Conservation (phyloP, 2,888 invertebrate genomes). For the Acleris holmiana region DNA sequence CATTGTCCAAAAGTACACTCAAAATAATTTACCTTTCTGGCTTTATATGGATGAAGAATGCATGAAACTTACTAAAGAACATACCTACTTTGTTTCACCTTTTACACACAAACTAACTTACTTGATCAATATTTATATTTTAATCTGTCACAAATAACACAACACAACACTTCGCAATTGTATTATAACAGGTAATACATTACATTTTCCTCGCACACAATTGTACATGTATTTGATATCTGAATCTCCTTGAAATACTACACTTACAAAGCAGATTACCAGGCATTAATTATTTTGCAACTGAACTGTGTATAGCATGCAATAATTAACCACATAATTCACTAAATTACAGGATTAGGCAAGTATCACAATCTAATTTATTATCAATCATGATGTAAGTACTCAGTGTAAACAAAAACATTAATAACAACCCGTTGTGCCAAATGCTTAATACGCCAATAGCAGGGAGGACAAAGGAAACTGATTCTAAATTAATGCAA, state of each 20-base stretch:
- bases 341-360: conserved; percentile 17
- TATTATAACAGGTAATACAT: too few species aligned
- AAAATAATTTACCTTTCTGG: too few species aligned
- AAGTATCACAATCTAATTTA: conserved; percentile 3
- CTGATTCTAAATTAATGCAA: conserved; percentile 7
- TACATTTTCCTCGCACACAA: background rate
- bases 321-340: conserved; percentile 23
- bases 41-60: too few species aligned
- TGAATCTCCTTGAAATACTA: conserved; percentile 13
- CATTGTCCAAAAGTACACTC: too few species aligned
- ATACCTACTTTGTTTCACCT: too few species aligned
- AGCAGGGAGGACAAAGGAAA: conserved; percentile 11
- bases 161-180: too few species aligned
- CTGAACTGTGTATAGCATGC: conserved; percentile 25
- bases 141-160: too few species aligned
- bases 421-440: conserved; percentile 19
- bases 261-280: background rate
- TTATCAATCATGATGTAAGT: conserved; percentile 23
- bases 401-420: conserved; percentile 20
- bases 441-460: conserved; percentile 11
- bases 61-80: too few species aligned
- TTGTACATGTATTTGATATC: background rate
- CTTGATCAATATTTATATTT: too few species aligned
- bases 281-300: conserved; percentile 9
- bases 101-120: too few species aligned